Conservation (phyloP, 2,113 vertebrate species). For the Cebidichthys violaceus region DNA sequence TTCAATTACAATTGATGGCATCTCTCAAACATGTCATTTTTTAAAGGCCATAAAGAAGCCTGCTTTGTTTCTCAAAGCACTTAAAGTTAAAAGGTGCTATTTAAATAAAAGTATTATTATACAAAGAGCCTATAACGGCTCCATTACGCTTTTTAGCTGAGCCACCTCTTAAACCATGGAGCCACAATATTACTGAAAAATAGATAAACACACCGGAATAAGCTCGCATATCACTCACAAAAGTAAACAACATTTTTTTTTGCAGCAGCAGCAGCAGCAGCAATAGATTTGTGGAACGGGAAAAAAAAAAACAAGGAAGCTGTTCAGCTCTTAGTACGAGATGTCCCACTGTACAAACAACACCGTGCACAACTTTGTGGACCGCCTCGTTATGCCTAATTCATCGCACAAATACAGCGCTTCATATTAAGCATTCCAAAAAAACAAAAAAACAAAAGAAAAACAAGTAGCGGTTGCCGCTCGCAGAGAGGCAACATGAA, state of each 20-base stretch:
- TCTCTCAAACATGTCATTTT: not conserved
- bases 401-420: constrained; percentile 48
- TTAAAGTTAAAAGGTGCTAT: not conserved
- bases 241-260: not conserved
- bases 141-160: not conserved
- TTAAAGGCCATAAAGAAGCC: not conserved
- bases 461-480: constrained; percentile 32
- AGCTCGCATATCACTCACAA: not conserved
- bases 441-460: not conserved
- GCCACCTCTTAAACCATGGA: not conserved
- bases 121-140: not conserved
- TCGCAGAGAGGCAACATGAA: constrained; percentile 54
- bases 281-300: not conserved
- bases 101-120: not conserved
- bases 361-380: constrained; percentile 37
- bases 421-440: constrained; percentile 44
- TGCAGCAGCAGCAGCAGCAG: too few relatives aligned
- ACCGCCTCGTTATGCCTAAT: constrained; percentile 58
- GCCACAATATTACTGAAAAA: not conserved
- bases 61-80: not conserved
- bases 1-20: not conserved
- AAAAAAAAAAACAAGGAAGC: constrained; percentile 17
- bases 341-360: constrained; percentile 1
- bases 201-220: not conserved
- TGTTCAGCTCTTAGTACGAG: not conserved